phyloP scores from a whole-genome alignment of 2,797 vertebrate species.

The Passerculus sandwichensis region DNA sequence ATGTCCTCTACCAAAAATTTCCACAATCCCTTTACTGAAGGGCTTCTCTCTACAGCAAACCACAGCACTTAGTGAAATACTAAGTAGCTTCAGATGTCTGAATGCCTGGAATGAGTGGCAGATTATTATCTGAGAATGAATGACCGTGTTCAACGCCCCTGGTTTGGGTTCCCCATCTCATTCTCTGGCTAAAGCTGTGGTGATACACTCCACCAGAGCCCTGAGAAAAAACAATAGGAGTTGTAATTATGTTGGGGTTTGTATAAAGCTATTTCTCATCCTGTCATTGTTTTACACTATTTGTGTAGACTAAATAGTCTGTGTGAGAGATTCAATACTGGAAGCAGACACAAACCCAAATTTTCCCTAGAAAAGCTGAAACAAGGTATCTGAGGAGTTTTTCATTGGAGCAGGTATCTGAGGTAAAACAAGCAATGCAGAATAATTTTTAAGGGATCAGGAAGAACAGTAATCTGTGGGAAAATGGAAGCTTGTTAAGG shows the following conservation, averaged over 20 bases:
- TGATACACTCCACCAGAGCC: not conserved
- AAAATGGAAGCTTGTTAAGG: not conserved
- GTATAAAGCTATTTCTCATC: slow-evolving; percentile 9
- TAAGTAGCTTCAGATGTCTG: slow-evolving; percentile 53
- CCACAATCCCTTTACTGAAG: not conserved
- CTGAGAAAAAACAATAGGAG: not conserved
- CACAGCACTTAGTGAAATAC: not conserved
- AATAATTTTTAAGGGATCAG: not conserved
- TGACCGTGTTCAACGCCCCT: not conserved
- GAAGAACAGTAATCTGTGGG: not conserved
- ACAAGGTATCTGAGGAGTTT: not conserved
- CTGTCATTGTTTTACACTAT: not conserved
- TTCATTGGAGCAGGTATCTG: not conserved
- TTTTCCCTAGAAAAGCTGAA: not conserved
- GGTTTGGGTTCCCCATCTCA: not conserved
- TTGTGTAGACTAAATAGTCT: not conserved
- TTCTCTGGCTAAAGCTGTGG: not conserved
- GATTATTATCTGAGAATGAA: slow-evolving; percentile 40
- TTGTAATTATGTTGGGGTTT: not conserved
- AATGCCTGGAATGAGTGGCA: not conserved
- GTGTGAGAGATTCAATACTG: not conserved
- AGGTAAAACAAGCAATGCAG: not conserved
- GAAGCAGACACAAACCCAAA: not conserved
- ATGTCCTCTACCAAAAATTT: not conserved
- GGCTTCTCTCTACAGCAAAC: not conserved